Evolutionary conservation across 2,888 invertebrate species (phyloP).

Genomic region (Athetis lepigone): DNA sequence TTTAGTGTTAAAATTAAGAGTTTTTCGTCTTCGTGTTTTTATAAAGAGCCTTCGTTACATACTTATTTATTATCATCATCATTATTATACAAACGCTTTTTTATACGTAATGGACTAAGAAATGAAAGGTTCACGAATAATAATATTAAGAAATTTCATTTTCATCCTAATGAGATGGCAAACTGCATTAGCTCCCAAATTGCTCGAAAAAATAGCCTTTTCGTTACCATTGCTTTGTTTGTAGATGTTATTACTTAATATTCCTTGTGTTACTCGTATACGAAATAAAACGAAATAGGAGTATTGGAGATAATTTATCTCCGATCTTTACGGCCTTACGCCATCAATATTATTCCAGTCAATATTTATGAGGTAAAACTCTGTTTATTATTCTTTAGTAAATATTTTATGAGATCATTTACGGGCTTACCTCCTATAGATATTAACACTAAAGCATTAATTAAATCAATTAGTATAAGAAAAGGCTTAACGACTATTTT

Average conservation of each 20-base stretch:
- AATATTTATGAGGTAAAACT: conserved; percentile 34
- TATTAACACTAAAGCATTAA: conserved; percentile 2
- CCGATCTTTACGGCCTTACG: conserved; percentile 2
- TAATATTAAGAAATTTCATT: no score
- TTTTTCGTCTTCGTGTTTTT: no score
- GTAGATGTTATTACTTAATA: neutral
- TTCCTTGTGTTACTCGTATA: neutral
- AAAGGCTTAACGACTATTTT: neutral
- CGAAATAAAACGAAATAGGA: conserved; percentile 5
- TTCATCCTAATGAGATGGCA: no score
- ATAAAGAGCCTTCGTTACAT: no score
- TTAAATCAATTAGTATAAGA: neutral
- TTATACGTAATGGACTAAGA: no score
- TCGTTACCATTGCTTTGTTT: no score
- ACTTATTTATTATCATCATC: no score
- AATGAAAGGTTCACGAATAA: no score
- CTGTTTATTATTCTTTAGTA: conserved; percentile 31
- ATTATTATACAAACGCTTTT: no score
- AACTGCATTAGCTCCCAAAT: no score
- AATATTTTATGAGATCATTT: conserved; percentile 39
- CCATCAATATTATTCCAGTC: conserved; percentile 18
- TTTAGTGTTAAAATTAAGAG: no score
- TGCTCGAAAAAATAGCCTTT: no score
- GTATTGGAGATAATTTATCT: conserved; percentile 5
- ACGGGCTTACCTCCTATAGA: conserved; percentile 3